Evolutionary conservation across 2,113 vertebrate species (phyloP).

Genomic region (Nicator chloris): DNA sequence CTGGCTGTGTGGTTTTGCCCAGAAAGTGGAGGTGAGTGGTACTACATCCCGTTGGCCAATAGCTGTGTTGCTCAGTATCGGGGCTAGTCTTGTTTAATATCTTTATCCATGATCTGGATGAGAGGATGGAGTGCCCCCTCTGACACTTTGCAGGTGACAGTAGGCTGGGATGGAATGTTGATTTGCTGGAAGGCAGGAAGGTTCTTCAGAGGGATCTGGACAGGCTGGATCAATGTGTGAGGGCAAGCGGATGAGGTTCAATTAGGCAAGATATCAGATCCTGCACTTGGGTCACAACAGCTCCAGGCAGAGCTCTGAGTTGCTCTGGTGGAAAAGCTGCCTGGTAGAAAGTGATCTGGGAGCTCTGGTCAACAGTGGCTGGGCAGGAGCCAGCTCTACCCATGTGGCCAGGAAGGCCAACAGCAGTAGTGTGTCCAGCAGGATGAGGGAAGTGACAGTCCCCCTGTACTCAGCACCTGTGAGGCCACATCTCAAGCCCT

Average conservation of each 20-base stretch:
- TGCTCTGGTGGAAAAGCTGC: neutral
- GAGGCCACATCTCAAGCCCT: neutral
- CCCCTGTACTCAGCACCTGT: neutral
- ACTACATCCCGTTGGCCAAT: rapidly evolving
- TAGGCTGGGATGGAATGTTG: neutral
- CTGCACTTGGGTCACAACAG: neutral
- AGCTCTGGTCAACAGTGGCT: neutral
- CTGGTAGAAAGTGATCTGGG: neutral
- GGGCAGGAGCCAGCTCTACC: neutral
- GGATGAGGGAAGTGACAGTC: rapidly evolving
- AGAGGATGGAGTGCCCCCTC: rapidly evolving
- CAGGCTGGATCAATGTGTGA: rapidly evolving
- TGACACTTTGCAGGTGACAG: too few relatives aligned
- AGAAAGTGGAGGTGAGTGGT: neutral
- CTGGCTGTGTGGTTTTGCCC: too few relatives aligned
- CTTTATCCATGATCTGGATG: neutral
- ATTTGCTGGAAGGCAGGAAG: neutral
- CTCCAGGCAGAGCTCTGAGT: neutral
- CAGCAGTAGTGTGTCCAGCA: neutral
- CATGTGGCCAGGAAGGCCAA: neutral
- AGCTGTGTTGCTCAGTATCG: neutral
- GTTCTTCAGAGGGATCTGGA: neutral
- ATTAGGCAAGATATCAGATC: neutral
- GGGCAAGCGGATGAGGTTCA: neutral
- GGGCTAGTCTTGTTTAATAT: neutral